Base-by-base conservation (phyloP, 2,797 vertebrate species). In the Gephyroberyx darwinii region DNA sequence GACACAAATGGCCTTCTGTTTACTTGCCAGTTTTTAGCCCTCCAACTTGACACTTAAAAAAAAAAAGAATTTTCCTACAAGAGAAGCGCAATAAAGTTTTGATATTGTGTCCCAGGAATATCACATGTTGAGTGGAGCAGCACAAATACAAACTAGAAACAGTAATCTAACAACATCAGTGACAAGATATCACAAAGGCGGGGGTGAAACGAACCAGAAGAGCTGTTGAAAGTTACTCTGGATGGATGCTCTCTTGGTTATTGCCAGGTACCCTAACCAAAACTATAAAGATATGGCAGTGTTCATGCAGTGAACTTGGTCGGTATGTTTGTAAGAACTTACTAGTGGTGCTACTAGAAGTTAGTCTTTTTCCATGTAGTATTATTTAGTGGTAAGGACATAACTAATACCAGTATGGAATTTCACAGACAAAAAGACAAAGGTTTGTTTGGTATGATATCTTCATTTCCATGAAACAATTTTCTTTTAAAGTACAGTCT, bases 381-480 rank as follows among this genome's bases (percentile, higher is more conserved):
- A 16, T 17, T 68, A 47, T 64, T 68, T 60, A 64, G 56, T 70
- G 26, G 30, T 68, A 69, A 63, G 5, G 5, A 78, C 54, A 71
- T 13, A 16, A 22, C 48, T 69, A 16, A 69, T 66, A 52, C 61
- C 31, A 54, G 33, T 70, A 61, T 58, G n/a, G 12, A 58, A 72
- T 69, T 60, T 33, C 47, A 77, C 33, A 72, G 43, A 87, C 72
- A 89, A 80, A 80, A 84, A 77, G 69, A 86, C 75, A 81, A 77
- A n/a, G 7, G 26, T 33, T 37, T 65, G 12, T 78, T 90, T 87
- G 76, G 77, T 83, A 79, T 72, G 65, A 78, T 85, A 88, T 91
- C 84, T 92, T 92, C 85, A 92, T 91, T 90, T 91, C 78, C 75
- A 87, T 86, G 75, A 91, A 87, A 90, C 82, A 88, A 84, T 67